A percentile compares a stretch with the other conserved stretches of the same genome.
Evolutionary conservation across 1,140 invertebrate genomes (phyloP).

Genomic region (Nephotettix cincticeps): DNA sequence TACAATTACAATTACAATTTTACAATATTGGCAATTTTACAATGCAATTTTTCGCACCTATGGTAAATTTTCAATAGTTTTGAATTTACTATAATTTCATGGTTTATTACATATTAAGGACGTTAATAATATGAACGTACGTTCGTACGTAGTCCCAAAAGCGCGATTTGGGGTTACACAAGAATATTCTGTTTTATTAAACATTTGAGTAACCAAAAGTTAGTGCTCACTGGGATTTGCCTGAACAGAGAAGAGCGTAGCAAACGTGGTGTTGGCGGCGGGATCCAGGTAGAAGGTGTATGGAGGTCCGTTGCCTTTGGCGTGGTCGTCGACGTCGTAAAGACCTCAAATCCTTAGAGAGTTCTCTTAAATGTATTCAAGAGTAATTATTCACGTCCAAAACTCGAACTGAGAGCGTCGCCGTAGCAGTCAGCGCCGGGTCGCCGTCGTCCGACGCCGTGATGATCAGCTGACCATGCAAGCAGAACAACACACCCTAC

Average conservation of each 20-base stretch:
- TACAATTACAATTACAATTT: too few species aligned
- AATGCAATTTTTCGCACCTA: too few species aligned
- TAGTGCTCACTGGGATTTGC: conserved; percentile 83
- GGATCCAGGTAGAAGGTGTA: conserved; percentile 91
- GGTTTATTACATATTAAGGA: too few species aligned
- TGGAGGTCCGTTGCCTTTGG: conserved; percentile 90
- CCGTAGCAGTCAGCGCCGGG: conserved; percentile 91
- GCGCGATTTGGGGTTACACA: too few species aligned
- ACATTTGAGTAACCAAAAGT: too few species aligned
- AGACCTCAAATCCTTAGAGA: conserved; percentile 63
- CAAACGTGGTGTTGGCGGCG: conserved; percentile 85
- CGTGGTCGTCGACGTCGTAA: conserved; percentile 90
- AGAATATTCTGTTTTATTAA: too few species aligned
- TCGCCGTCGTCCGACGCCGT: conserved; percentile 91
- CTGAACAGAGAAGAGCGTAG: conserved; percentile 89
- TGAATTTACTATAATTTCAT: too few species aligned
- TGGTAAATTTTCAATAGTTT: too few species aligned
- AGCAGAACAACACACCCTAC: too few species aligned
- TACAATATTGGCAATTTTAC: too few species aligned
- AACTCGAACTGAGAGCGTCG: conserved; percentile 90
- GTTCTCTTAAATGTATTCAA: conserved; percentile 67
- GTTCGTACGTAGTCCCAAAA: too few species aligned
- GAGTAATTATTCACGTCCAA: conserved; percentile 95
- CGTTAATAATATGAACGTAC: too few species aligned
- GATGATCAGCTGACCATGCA: conserved; percentile 87